Conservation (phyloP, 2,888 invertebrate genomes). For the Tribolium freemani region DNA sequence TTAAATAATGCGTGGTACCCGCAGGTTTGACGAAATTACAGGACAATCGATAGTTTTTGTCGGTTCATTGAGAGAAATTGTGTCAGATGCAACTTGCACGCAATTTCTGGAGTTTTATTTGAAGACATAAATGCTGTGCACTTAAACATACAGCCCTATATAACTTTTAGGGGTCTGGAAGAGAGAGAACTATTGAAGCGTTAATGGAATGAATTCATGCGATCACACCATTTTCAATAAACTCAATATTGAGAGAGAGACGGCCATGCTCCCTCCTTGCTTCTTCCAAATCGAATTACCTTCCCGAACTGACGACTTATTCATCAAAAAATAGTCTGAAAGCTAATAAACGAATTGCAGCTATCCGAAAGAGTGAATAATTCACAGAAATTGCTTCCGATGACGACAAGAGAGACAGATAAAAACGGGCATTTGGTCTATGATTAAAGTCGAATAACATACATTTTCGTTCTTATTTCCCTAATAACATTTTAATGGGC, state of each 20-base stretch:
- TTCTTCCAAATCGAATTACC: conserved; percentile 24
- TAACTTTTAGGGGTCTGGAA: conserved; percentile 10
- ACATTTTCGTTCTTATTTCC: conserved; percentile 42
- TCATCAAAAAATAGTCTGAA: conserved; percentile 15
- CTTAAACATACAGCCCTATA: conserved; percentile 18
- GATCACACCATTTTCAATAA: conserved; percentile 36
- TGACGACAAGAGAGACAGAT: conserved; percentile 22
- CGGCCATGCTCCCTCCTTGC: neutral
- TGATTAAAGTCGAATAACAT: conserved; percentile 44
- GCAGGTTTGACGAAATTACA: neutral
- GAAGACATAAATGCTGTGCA: conserved; percentile 21
- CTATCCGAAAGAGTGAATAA: conserved; percentile 37
- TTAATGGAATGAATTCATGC: conserved; percentile 43
- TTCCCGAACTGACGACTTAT: conserved; percentile 11
- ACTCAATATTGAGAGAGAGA: conserved; percentile 20
- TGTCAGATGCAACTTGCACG: conserved; percentile 9
- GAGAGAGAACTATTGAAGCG: conserved; percentile 33
- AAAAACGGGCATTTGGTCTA: conserved; percentile 34
- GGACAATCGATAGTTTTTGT: neutral
- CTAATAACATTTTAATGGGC: conserved; percentile 45
- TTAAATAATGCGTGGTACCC: neutral
- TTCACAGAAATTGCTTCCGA: conserved; percentile 38
- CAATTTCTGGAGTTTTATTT: conserved; percentile 3
- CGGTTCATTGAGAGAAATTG: neutral
- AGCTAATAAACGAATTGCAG: conserved; percentile 17